Percentiles rank a stretch among this genome's conserved stretches.
phyloP scores from a whole-genome alignment of 2,113 vertebrate species.

The Protomyctophum bolini region DNA sequence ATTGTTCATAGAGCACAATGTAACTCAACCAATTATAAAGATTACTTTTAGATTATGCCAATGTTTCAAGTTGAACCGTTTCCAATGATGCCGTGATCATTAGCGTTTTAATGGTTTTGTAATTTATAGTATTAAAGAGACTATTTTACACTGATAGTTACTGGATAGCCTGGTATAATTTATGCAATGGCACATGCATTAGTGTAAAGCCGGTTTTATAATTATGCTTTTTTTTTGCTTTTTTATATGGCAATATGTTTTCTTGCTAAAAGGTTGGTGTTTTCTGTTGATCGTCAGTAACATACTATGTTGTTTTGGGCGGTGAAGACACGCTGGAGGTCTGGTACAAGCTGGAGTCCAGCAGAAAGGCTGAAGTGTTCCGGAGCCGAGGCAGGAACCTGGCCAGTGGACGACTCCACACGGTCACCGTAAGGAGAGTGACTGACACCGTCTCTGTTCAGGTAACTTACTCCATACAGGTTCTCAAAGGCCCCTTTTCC shows the following conservation, averaged over 20 bases:
- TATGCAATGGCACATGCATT: too few relatives aligned
- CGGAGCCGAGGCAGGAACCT: slow-evolving; percentile 51
- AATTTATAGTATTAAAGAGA: too few relatives aligned
- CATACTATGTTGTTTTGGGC: slow-evolving; percentile 16
- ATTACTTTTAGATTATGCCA: not conserved
- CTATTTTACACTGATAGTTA: too few relatives aligned
- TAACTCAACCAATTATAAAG: not conserved
- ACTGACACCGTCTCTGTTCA: slow-evolving; percentile 67
- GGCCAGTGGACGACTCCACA: slow-evolving; percentile 74
- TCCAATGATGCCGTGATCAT: not conserved
- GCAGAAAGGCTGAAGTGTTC: slow-evolving; percentile 63
- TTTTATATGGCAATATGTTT: too few relatives aligned
- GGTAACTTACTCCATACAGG: slow-evolving; percentile 48
- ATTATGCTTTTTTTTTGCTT: too few relatives aligned
- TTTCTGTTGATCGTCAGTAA: too few relatives aligned
- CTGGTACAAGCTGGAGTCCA: slow-evolving; percentile 70
- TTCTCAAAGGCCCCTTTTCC: too few relatives aligned
- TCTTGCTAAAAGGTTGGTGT: too few relatives aligned
- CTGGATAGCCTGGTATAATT: too few relatives aligned
- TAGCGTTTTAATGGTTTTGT: too few relatives aligned
- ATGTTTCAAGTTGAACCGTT: not conserved
- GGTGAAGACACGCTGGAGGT: slow-evolving; percentile 72
- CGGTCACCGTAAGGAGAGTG: slow-evolving; percentile 60
- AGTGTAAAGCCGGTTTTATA: too few relatives aligned
- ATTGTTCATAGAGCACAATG: not conserved